A percentile compares a stretch with the other conserved stretches of the same genome.
Conservation (phyloP, 2,797 vertebrate genomes). For the Cygnus olor region DNA sequence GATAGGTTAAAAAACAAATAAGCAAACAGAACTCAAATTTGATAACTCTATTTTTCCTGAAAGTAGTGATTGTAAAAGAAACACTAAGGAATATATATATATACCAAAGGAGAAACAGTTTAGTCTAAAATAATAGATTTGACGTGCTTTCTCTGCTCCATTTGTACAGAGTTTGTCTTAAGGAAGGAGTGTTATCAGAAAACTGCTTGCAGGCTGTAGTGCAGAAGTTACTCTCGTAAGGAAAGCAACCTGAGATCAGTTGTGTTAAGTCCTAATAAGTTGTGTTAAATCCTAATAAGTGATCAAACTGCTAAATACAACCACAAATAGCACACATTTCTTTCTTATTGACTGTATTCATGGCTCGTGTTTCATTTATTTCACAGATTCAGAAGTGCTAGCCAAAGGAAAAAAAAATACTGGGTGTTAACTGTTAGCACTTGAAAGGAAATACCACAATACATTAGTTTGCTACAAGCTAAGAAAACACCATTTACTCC, state of each 20-base stretch:
- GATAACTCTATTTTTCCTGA: not conserved
- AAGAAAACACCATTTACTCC: not conserved
- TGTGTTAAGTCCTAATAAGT: slow-evolving; percentile 8
- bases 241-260: slow-evolving; percentile 22
- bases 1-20: not conserved
- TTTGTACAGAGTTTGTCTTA: slow-evolving; percentile 7
- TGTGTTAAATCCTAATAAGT: slow-evolving; percentile 31
- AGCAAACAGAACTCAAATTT: not conserved
- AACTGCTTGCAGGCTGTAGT: not conserved
- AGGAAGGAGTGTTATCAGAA: not conserved
- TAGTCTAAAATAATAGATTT: not conserved
- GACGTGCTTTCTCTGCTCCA: not conserved
- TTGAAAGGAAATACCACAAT: slow-evolving; percentile 38
- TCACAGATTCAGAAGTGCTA: slow-evolving; percentile 21
- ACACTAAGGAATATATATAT: not conserved
- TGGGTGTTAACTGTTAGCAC: not conserved
- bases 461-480: not conserved
- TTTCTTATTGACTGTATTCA: not conserved
- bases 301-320: slow-evolving; percentile 1
- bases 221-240: slow-evolving; percentile 29
- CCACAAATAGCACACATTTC: not conserved
- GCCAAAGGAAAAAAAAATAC: slow-evolving; percentile 26
- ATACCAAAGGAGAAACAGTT: not conserved
- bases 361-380: slow-evolving; percentile 22
- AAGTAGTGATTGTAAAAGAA: not conserved